A percentile compares a stretch with the other conserved stretches of the same genome.
Evolutionary conservation across 2,797 vertebrate genomes (phyloP).

Genomic region (Sciurus carolinensis): DNA sequence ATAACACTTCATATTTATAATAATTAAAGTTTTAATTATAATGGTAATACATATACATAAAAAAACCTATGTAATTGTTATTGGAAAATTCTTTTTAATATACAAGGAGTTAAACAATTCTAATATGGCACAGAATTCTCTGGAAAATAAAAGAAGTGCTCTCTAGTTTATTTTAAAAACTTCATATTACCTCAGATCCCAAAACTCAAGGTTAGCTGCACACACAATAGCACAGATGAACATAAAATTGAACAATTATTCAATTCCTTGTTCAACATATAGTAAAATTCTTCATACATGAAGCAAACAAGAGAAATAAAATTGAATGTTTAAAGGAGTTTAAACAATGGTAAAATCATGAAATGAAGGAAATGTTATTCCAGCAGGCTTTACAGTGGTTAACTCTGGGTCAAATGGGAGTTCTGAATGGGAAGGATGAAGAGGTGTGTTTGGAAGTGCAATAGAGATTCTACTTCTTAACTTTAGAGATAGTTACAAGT

Average conservation of each 20-base stretch:
- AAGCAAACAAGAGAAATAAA: not conserved
- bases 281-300: not conserved
- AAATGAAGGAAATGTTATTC: not conserved
- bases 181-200: not conserved
- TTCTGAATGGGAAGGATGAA: not conserved
- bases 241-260: not conserved
- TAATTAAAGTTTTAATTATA: not conserved
- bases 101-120: not conserved
- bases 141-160: not conserved
- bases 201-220: not conserved
- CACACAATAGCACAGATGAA: not conserved
- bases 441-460: not conserved
- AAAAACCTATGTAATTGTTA: conserved; percentile 12
- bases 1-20: conserved; percentile 10
- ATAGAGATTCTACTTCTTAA: not conserved
- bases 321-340: not conserved
- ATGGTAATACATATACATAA: not conserved
- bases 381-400: not conserved
- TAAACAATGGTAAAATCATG: conserved; percentile 5
- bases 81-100: conserved; percentile 3
- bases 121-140: not conserved
- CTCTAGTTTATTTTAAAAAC: not conserved
- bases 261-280: conserved; percentile 26
- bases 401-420: not conserved
- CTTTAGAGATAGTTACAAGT: not conserved